Evolutionary conservation across 2,797 vertebrate genomes (phyloP).

Genomic region (Helicolenus hilgendorfi): DNA sequence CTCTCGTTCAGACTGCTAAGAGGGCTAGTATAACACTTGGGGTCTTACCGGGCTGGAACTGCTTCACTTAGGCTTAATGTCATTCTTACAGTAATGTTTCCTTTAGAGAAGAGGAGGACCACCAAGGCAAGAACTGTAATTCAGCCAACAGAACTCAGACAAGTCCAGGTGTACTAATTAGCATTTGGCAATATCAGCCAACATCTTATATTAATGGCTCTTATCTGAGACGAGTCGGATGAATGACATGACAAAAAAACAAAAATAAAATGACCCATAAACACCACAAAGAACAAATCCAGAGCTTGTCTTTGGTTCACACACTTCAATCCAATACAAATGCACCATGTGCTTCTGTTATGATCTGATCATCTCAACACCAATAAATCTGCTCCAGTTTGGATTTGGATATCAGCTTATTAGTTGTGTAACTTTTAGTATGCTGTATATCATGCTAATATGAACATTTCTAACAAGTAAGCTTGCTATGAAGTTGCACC

Average conservation of each 20-base stretch:
- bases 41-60: slow-evolving; percentile 36
- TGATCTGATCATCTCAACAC: not conserved
- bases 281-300: not conserved
- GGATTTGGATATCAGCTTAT: not conserved
- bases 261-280: not conserved
- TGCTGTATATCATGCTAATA: not conserved
- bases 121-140: slow-evolving; percentile 9
- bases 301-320: not conserved
- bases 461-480: not conserved
- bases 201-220: not conserved
- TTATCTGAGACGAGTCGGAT: not conserved
- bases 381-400: not conserved
- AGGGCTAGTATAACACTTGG: slow-evolving; percentile 43
- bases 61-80: slow-evolving; percentile 49
- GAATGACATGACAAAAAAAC: not conserved
- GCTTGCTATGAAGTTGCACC: not conserved
- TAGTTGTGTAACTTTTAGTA: not conserved
- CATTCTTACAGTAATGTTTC: slow-evolving; percentile 56
- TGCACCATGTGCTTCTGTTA: not conserved
- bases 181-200: not conserved
- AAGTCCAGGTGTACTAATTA: not conserved
- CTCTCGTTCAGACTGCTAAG: slow-evolving; percentile 55
- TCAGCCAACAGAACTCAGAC: slow-evolving; percentile 15
- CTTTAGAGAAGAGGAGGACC: slow-evolving; percentile 50
- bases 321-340: not conserved